phyloP scores from a whole-genome alignment of 2,797 vertebrate species.

The Ctenopoma multispine region DNA sequence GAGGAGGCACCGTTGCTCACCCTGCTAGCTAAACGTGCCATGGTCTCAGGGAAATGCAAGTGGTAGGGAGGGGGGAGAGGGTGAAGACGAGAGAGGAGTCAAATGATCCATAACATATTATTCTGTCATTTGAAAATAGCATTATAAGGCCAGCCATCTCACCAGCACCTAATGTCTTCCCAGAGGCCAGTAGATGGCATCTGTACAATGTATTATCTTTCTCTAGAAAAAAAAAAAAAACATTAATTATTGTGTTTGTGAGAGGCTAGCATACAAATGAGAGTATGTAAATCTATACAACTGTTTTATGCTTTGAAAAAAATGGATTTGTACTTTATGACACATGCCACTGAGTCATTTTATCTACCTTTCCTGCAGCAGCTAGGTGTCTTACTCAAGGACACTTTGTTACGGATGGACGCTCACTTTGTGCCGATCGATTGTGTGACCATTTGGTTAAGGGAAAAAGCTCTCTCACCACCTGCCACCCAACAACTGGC shows the following conservation, averaged over 20 bases:
- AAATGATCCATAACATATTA: constrained; percentile 95
- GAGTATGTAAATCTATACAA: constrained; percentile 7
- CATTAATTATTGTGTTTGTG: constrained; percentile 75
- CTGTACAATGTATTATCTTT: constrained; percentile 52
- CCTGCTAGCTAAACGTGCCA: constrained; percentile 80
- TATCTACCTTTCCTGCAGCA: background rate
- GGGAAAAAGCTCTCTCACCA: constrained; percentile 39
- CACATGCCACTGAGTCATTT: background rate
- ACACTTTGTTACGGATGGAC: constrained; percentile 63
- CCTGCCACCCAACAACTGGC: constrained; percentile 42
- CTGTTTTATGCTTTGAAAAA: background rate
- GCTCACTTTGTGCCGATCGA: constrained; percentile 61
- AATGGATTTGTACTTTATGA: constrained; percentile 2
- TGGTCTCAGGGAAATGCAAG: constrained; percentile 73
- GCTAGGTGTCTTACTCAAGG: constrained; percentile 58
- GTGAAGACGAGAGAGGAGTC: constrained; percentile 66
- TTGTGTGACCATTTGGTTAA: constrained; percentile 64
- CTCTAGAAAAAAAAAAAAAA: too few species aligned
- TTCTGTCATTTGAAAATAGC: constrained; percentile 88
- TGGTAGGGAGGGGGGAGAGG: background rate
- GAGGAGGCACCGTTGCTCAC: constrained; percentile 77
- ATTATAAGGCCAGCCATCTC: constrained; percentile 81
- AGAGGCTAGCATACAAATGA: constrained; percentile 53
- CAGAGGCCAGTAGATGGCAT: constrained; percentile 81
- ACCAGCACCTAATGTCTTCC: constrained; percentile 78